A percentile compares a stretch with the other conserved stretches of the same genome.
These are phyloP conservation scores for Cheracebus regulus DNA, from an alignment of 2,797 vertebrate species.

Conservation along the genomic window DNA sequence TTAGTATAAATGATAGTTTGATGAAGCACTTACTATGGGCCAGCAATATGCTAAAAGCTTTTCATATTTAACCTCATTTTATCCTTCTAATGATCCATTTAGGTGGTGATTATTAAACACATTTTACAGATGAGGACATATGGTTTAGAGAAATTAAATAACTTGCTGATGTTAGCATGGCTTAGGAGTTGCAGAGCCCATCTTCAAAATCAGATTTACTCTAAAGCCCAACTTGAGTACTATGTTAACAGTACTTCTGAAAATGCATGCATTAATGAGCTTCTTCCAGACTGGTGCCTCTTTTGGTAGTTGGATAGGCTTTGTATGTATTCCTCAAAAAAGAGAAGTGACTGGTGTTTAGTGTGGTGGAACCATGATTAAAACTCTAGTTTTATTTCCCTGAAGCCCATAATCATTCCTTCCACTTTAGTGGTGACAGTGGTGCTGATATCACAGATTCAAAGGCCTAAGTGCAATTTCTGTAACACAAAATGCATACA, in stretches of 20 bases:
- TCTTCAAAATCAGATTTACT: background rate
- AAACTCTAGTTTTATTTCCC: background rate
- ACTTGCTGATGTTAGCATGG: background rate
- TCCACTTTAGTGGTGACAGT: background rate
- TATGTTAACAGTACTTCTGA: background rate
- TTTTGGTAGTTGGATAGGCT: background rate
- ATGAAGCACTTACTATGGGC: background rate
- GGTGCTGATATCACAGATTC: background rate
- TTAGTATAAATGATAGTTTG: background rate
- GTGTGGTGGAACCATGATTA: background rate
- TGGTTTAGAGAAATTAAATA: conserved; percentile 32
- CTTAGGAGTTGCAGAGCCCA: background rate
- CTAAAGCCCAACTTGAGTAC: background rate
- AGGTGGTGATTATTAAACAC: background rate
- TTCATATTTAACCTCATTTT: background rate
- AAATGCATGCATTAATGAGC: background rate
- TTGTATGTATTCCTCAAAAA: background rate
- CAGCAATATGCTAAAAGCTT: background rate
- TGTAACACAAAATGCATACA: background rate
- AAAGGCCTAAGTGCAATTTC: background rate
- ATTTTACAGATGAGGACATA: background rate
- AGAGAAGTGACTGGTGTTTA: background rate
- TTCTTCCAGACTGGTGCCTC: background rate
- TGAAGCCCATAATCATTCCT: background rate
- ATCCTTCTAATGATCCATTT: background rate